Base-by-base conservation (phyloP, 1,140 invertebrate genomes). In the Samia ricini region DNA sequence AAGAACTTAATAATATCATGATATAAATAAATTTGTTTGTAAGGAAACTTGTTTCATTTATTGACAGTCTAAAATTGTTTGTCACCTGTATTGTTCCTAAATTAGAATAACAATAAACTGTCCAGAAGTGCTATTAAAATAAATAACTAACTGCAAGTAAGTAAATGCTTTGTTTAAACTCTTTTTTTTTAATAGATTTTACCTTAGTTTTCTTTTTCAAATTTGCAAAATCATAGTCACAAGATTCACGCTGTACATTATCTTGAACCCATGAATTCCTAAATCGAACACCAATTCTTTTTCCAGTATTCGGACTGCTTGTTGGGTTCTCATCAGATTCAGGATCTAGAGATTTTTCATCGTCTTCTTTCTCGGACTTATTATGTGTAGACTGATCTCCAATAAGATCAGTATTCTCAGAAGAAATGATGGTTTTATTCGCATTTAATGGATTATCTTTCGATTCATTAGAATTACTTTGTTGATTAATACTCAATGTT, bases 151-250 rank as follows among this genome's bases (percentile, higher is more conserved):
- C n/a, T n/a, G n/a, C n/a, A n/a, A n/a, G n/a, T n/a, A n/a, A n/a
- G n/a, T n/a, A n/a, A n/a, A n/a, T n/a, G n/a, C n/a, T n/a, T n/a
- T n/a, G n/a, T n/a, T n/a, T n/a, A n/a, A n/a, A n/a, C n/a, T n/a
- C n/a, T n/a, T n/a, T n/a, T n/a, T n/a, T n/a, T n/a, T n/a, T n/a
- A n/a, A n/a, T n/a, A n/a, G n/a, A n/a, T n/a, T 62, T 60, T 80
- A 89, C 87, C 87, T 89, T 89, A 60, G 77, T 63, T 68, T 89
- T 88, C 52, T 78, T 77, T 60, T 87, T 83, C 5, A 77, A 58
- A 49, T 59, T 67, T 2, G 74, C 56, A 60, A 81, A 86, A 54
- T 81, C 81, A 26, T 90, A 84, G 20, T 90, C 85, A 55, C 72
- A 86, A 1, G 81, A 77, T 60, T 84, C 82, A 33, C 68, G 73